Base-by-base conservation (phyloP, 2,888 invertebrate genomes). In the Smittia aterrima region DNA sequence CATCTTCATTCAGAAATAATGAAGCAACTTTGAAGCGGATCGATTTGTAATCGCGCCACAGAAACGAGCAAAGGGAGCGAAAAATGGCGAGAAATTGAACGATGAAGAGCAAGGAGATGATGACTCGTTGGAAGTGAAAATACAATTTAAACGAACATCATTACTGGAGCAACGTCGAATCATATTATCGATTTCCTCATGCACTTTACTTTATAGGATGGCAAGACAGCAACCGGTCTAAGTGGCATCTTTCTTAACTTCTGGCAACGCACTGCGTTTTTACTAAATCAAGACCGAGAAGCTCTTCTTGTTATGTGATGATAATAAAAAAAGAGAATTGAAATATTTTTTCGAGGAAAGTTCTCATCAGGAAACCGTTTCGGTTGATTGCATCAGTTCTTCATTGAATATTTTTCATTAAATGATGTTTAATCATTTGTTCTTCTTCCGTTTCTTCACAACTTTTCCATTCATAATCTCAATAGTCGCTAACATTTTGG, bases 21-120 rank as follows among this genome's bases (percentile, higher is more conserved):
- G 11, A 38, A 38, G 11, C 38, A 38, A 38, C 4, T 38, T 38
- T 47, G 47, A 47, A n/a, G 47, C 16, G 6, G 4, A 47, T 11
- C 47, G 47, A 47, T 47, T 47, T 47, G 47, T 47, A 47, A 47
- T 47, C 47, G 47, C 47, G 47, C 47, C 9, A 47, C 47, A 16
- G 13, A 47, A 47, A 6, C 16, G 47, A 47, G 47, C 47, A 47
- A 47, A n/a, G 47, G 47, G 47, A 6, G 38, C 4, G 4, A 47
- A 47, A 47, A 47, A 16, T 11, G 47, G 47, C 47, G 16, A 47
- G 47, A 47, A 47, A 47, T 47, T 47, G 47, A 47, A 47, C 13
- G 47, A 11, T n/a, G 16, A 2, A 47, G 47, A 11, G n/a, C n/a
- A 47, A 47, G 47, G 47, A 47, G 47, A 47, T 47, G 38, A 38